A percentile compares a stretch with the other conserved stretches of the same genome.
Evolutionary conservation across 2,113 vertebrate species (phyloP).

Genomic region (Gasterosteus aculeatus): DNA sequence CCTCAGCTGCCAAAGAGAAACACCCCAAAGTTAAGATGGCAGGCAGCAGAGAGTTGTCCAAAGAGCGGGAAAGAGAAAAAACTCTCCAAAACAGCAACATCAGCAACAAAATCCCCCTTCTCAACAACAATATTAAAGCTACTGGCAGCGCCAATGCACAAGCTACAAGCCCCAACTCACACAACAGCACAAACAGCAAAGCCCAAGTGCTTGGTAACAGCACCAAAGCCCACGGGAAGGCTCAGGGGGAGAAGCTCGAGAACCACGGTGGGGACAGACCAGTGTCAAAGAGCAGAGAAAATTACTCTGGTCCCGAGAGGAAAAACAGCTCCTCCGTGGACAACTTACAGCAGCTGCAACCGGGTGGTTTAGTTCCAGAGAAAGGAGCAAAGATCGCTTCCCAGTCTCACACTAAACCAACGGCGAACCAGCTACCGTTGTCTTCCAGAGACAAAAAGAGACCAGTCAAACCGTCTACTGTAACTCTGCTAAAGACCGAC

Average conservation of each 20-base stretch:
- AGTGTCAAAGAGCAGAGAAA: slow-evolving; percentile 81
- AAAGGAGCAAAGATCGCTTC: slow-evolving; percentile 65
- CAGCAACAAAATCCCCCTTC: slow-evolving; percentile 68
- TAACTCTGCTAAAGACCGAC: slow-evolving; percentile 72
- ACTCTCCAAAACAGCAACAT: slow-evolving; percentile 69
- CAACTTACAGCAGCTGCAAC: slow-evolving; percentile 68
- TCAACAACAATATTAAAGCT: slow-evolving; percentile 76
- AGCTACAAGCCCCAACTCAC: slow-evolving; percentile 54
- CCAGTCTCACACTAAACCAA: slow-evolving; percentile 69
- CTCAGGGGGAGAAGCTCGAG: slow-evolving; percentile 75
- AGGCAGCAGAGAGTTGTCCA: slow-evolving; percentile 75
- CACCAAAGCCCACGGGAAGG: slow-evolving; percentile 68
- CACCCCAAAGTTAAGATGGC: slow-evolving; percentile 76
- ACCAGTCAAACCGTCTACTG: slow-evolving; percentile 83
- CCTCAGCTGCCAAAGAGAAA: slow-evolving; percentile 81
- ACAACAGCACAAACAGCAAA: slow-evolving; percentile 76
- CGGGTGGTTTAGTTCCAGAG: slow-evolving; percentile 67
- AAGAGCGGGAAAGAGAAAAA: slow-evolving; percentile 77
- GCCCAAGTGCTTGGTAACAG: slow-evolving; percentile 63
- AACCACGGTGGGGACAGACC: slow-evolving; percentile 78
- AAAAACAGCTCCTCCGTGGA: slow-evolving; percentile 76
- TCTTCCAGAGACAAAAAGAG: slow-evolving; percentile 85
- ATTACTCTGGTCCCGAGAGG: slow-evolving; percentile 69
- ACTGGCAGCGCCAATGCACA: slow-evolving; percentile 55
- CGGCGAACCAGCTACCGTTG: slow-evolving; percentile 78